These are phyloP conservation scores for Flabesymbios commensalis DNA, from an alignment of 2,888 invertebrate species.

Conservation along the genomic window DNA sequence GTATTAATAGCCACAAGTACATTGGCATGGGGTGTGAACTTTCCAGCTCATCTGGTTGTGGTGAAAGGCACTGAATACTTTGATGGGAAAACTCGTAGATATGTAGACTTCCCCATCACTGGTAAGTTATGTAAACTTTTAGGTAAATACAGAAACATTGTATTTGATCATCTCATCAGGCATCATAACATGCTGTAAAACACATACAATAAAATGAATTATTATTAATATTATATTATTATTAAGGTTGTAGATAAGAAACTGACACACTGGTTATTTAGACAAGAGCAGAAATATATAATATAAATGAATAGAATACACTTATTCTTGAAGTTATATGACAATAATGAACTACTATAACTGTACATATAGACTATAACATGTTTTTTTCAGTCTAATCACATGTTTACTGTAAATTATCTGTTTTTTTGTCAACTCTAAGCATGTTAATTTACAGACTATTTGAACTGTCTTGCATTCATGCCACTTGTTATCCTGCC, in stretches of 20 bases:
- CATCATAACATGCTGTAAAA: neutral
- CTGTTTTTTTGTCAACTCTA: too few species aligned
- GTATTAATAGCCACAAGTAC: slow-evolving; percentile 95
- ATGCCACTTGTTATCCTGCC: too few species aligned
- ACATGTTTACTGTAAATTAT: too few species aligned
- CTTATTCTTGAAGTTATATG: too few species aligned
- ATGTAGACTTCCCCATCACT: slow-evolving; percentile 99
- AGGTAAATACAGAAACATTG: neutral
- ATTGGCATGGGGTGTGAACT: slow-evolving; percentile 98
- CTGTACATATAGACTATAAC: too few species aligned
- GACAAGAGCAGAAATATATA: too few species aligned
- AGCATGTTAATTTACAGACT: too few species aligned
- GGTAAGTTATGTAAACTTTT: slow-evolving; percentile 47
- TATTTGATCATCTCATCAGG: neutral
- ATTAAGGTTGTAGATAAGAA: neutral
- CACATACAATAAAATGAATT: neutral
- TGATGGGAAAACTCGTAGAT: slow-evolving; percentile 93
- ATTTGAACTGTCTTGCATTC: too few species aligned
- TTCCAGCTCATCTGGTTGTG: slow-evolving; percentile 91
- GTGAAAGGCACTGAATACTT: slow-evolving; percentile 99
- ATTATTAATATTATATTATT: neutral
- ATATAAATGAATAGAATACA: too few species aligned
- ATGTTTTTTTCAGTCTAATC: too few species aligned
- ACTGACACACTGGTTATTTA: too few species aligned
- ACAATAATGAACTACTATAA: too few species aligned